Base-by-base conservation (phyloP, 2,113 vertebrate genomes). In the Galbula dea region DNA sequence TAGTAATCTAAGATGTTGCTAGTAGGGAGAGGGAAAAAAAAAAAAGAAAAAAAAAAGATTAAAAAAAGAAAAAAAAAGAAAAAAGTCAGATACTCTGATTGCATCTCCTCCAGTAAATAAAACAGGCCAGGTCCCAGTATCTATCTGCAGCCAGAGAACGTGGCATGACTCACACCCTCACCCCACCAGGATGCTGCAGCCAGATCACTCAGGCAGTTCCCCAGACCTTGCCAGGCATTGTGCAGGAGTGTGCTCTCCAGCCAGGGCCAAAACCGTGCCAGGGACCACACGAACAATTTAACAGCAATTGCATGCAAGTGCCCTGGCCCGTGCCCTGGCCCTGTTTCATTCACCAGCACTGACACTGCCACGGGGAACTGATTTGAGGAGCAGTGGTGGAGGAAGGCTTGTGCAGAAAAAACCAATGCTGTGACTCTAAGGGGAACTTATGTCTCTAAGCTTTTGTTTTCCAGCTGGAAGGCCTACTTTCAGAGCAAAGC, bases 401-500 rank as follows among this genome's bases (percentile, higher is more conserved):
- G 32, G 16, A 86, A 88, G 59, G 13, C 13, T 90, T 45, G 34
- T 26, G 48, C 29, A 62, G 26, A 77, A 34, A 59, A 91, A 73
- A 80, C 19, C 48, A 57, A 1, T 26, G 22, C 45, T 71, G 36
- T 76, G 77, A 37, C 48, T 68, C 13, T 27, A 72, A 49, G 30
- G 27, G 34, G 26, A 92, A 63, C 17, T 90, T 81, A 61, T 29
- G 51, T 43, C 65, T 59, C 15, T 29, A 46, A 84, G 32, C 14
- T 67, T 88, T 91, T 88, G 85, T 75, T 81, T 65, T 68, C 83
- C 68, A n/a, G 32, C 61, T 46, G 66, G 83, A 91, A 74, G 20
- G 19, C 74, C 66, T 52, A 34, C 24, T 84, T 83, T 55, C 74
- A 89, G 41, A 51, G 68, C 72, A 87, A 85, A 93, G 72, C 57